These are phyloP conservation scores for Helostoma temminkii DNA, from an alignment of 2,797 vertebrate genomes.

Conservation along the genomic window DNA sequence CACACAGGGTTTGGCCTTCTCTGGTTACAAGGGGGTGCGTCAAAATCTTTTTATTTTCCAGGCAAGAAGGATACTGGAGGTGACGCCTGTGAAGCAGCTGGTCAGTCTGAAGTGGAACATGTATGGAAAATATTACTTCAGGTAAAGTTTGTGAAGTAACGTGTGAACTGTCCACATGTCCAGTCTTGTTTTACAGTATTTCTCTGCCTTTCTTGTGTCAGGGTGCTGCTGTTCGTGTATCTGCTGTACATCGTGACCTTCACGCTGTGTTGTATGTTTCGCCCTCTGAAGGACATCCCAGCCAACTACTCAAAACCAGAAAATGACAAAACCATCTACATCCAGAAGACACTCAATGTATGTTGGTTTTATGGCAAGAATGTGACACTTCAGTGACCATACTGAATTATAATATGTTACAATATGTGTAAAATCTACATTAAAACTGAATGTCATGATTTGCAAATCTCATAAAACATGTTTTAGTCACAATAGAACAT, in stretches of 20 bases:
- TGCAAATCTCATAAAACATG: too few relatives aligned
- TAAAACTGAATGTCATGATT: not conserved
- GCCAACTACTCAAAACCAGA: constrained; percentile 83
- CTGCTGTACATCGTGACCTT: constrained; percentile 92
- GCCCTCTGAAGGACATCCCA: constrained; percentile 88
- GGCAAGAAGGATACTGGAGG: constrained; percentile 88
- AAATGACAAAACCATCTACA: constrained; percentile 84
- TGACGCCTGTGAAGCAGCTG: constrained; percentile 93
- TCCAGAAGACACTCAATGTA: constrained; percentile 90
- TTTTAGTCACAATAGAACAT: not conserved
- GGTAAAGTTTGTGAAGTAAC: constrained; percentile 62
- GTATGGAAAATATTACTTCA: constrained; percentile 94
- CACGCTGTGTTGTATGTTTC: constrained; percentile 91
- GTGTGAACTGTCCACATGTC: not conserved
- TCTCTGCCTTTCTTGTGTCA: constrained; percentile 60
- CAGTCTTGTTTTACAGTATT: not conserved
- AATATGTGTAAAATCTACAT: too few relatives aligned
- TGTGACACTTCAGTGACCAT: not conserved
- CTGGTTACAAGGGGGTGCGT: too few relatives aligned
- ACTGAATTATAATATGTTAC: too few relatives aligned
- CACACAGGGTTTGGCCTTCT: too few relatives aligned
- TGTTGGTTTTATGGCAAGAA: constrained; percentile 23
- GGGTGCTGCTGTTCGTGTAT: constrained; percentile 88
- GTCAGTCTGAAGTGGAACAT: constrained; percentile 95
- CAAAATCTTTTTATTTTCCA: constrained; percentile 73